A percentile compares a stretch with the other conserved stretches of the same genome.
These are phyloP conservation scores for Recurvirostra avosetta DNA, from an alignment of 2,113 vertebrate species.

Conservation along the genomic window DNA sequence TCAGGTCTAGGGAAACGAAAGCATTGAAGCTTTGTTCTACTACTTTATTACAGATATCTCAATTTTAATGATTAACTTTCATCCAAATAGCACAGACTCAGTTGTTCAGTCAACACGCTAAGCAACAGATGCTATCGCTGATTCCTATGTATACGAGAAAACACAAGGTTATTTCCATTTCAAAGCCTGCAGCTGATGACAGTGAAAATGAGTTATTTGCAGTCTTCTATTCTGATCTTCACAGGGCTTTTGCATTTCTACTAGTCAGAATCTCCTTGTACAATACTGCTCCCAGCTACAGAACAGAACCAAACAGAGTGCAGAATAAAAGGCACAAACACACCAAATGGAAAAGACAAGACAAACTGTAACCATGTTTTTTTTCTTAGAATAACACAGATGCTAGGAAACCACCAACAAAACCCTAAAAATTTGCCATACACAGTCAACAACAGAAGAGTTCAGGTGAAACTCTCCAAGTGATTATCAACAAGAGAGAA, in stretches of 20 bases:
- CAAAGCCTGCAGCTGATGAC: neutral
- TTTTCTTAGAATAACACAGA: neutral
- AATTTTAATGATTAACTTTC: constrained; percentile 4
- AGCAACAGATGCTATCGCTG: neutral
- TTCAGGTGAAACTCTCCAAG: neutral
- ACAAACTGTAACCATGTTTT: neutral
- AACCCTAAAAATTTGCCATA: neutral
- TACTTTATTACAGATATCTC: neutral
- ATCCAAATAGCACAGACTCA: neutral
- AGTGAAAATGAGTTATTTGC: neutral
- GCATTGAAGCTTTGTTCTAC: neutral
- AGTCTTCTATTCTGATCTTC: neutral
- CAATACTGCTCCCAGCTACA: neutral
- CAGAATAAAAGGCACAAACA: neutral
- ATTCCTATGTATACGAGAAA: neutral
- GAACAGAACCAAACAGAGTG: neutral
- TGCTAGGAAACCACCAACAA: neutral
- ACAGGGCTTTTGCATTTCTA: neutral
- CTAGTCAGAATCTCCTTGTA: neutral
- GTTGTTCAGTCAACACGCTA: neutral
- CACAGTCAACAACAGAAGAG: neutral
- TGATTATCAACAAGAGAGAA: neutral
- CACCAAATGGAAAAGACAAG: neutral
- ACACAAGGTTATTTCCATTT: neutral
- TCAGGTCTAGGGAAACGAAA: constrained; percentile 42